Conservation (phyloP, 2,797 vertebrate genomes). For the Garrulus glandarius region DNA sequence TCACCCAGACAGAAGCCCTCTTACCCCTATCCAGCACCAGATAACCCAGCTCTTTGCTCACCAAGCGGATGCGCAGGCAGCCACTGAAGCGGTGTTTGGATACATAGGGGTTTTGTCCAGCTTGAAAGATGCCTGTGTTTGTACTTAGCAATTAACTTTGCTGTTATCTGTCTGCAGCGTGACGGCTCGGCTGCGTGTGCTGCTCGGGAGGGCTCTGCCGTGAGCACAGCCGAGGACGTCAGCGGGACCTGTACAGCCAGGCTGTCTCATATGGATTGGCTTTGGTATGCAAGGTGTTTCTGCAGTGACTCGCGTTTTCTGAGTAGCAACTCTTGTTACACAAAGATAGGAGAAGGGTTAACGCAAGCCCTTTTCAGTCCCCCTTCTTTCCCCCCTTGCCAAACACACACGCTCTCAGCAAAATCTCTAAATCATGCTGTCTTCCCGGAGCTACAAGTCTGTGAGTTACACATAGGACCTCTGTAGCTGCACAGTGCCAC, state of each 20-base stretch:
- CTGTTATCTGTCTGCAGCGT: background rate
- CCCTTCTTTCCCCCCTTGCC: background rate
- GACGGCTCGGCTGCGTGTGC: background rate
- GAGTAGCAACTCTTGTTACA: background rate
- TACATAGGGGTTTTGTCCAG: background rate
- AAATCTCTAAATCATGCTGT: constrained; percentile 51
- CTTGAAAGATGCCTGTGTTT: constrained; percentile 24
- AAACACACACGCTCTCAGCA: constrained; percentile 32
- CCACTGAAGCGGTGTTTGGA: background rate
- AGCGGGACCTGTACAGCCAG: background rate
- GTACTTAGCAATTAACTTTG: background rate
- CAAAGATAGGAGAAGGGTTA: constrained; percentile 22
- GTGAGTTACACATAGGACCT: constrained; percentile 49
- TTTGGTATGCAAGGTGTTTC: constrained; percentile 6
- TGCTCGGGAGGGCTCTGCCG: background rate
- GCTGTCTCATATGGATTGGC: background rate
- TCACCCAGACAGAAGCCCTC: constrained; percentile 45
- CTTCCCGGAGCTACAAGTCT: constrained; percentile 19
- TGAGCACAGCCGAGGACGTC: background rate
- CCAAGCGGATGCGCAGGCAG: background rate
- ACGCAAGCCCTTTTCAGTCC: background rate
- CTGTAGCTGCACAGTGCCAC: constrained; percentile 48
- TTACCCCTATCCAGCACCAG: background rate
- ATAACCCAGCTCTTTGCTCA: constrained; percentile 32
- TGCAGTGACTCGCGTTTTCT: background rate